Evolutionary conservation across 2,888 invertebrate genomes (phyloP), one percentile per base, ranked within the genome.

Genomic region (Acrobasis repandana): DNA sequence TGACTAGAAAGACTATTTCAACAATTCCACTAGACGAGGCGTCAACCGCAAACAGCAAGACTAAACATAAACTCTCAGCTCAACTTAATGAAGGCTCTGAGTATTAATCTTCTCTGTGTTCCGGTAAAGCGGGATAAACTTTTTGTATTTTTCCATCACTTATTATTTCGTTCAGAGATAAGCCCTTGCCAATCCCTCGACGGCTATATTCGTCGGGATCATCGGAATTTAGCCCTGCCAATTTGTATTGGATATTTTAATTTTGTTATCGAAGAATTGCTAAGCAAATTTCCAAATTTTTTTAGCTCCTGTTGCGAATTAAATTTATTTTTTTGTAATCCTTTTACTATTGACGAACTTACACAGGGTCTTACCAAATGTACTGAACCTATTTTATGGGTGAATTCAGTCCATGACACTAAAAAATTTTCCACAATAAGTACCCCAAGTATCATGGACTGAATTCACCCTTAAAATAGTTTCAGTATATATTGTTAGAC

Each of bases 111-210:
- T 4, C 54, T 54, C 54, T 38, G 14, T 14, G 38, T 9, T 54
- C 14, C 54, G 14, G 18, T 9, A 20, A 34, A 49, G 49, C n/a
- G 38, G 36, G 58, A 58, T 58, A 49, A 48, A 50, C 16, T 58
- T 58, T 58, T 49, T 49, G 15, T 18, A 15, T 38, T 58, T 58
- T 50, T 58, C 20, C 36, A 58, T 15, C 49, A 49, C 36, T 58
- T 58, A 58, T 49, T 58, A 49, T 50, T 50, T 58, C 58, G 16
- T 34, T 34, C 16, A 36, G 48, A 49, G 49, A 36, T 49, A 57
- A 57, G 48, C 49, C 58, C 58, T 20, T 49, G 38, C 38, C 49
- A 49, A 58, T 58, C 58, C 58, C 58, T 58, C 36, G 57, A 58
- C 57, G 34, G 58, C 58, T 38, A 58, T 58, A 49, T 49, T 49